A percentile compares a stretch with the other conserved stretches of the same genome.
These are phyloP conservation scores for Hirtodrosophila trivittata DNA, from an alignment of 2,888 invertebrate genomes.

Conservation along the genomic window DNA sequence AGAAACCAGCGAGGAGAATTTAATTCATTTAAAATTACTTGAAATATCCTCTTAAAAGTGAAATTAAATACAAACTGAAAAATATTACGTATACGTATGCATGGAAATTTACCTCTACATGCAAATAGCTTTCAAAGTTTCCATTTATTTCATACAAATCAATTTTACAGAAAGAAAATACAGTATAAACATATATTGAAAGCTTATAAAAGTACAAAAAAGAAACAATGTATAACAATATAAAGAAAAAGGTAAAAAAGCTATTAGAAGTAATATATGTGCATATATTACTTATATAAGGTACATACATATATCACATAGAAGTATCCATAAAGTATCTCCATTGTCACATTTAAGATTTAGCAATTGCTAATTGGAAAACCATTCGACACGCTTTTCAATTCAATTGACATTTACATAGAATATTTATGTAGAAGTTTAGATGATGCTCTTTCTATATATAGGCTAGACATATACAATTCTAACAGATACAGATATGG, in stretches of 20 bases:
- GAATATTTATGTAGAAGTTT: not conserved
- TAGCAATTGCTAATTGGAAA: slow-evolving; percentile 33
- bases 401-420: slow-evolving; percentile 44
- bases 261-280: too few relatives aligned
- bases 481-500: not conserved
- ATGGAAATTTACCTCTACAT: too few relatives aligned
- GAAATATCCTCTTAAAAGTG: not conserved
- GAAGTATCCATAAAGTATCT: slow-evolving; percentile 23
- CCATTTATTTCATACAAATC: too few relatives aligned
- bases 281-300: too few relatives aligned
- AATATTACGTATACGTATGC: not conserved
- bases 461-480: too few relatives aligned
- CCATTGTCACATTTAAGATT: slow-evolving; percentile 38
- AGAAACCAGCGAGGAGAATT: slow-evolving; percentile 9
- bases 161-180: too few relatives aligned
- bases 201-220: too few relatives aligned
- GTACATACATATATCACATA: slow-evolving; percentile 7
- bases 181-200: too few relatives aligned
- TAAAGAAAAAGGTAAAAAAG: too few relatives aligned
- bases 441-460: not conserved
- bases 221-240: too few relatives aligned
- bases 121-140: too few relatives aligned
- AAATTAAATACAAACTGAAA: not conserved
- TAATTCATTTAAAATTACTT: slow-evolving; percentile 1
- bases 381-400: slow-evolving; percentile 25